Evolutionary conservation across 2,888 invertebrate genomes (phyloP), one percentile per base, ranked within the genome.

Genomic region (Eupithecia subfuscata): DNA sequence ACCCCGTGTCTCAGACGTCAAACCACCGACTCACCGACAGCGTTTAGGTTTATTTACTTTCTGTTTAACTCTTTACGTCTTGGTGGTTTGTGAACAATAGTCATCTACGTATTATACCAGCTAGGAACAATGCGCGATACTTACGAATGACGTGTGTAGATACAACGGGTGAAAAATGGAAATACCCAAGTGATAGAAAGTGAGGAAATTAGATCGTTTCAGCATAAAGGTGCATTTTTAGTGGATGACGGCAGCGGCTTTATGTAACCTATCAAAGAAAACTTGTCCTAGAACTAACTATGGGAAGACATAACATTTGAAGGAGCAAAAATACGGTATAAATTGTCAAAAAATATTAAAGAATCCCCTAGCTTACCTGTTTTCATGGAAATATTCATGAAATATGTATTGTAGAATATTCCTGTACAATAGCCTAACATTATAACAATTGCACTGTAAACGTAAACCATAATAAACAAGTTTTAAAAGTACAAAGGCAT

Each of bases 21-120:
- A 45, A 40, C 56, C 40, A 22, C 37, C 52, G 30, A 52, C 70
- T 70, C 56, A 14, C n/a, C 9, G 56, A 22, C 68, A 68, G 14
- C 69, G 30, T 56, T 70, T 70, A 22, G 52, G n/a, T 18, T 30
- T 70, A 52, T 70, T 56, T 56, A 70, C 70, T 70, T 70, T 70
- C 69, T 56, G 30, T 70, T 52, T 60, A 60, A 25, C 40, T 67
- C 67, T 40, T 60, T 63, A 43, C 71, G 64, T 45, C 45, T 37
- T 71, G 12, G 25, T 14, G 25, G 60, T 60, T 60, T 60, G 1
- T 65, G 65, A 67, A 67, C 40, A 40, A 67, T 67, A 67, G 65
- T 25, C 40, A 22, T 43, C 12, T 25, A 25, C 43, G 43, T 40
- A 40, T n/a, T 40, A 40, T n/a, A 25, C 6, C 2, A 4, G 67